Evolutionary conservation across 2,113 vertebrate genomes (phyloP).

Genomic region (Labeo catla): DNA sequence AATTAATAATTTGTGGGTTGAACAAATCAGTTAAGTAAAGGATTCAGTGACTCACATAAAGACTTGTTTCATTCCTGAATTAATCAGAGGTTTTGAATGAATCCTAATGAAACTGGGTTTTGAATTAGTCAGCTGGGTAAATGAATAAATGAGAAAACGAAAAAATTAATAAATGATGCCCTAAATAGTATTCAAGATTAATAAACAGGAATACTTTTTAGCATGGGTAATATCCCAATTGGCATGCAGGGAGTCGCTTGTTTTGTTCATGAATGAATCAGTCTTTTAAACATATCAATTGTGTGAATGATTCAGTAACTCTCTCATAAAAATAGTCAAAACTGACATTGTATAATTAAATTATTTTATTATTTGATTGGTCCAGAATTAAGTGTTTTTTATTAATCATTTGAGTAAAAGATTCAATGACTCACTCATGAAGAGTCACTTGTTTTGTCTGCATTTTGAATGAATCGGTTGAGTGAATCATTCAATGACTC

Average conservation of each 20-base stretch:
- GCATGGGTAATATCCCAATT: neutral
- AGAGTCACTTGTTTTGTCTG: too few species aligned
- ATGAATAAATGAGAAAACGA: neutral
- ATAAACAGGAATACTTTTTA: neutral
- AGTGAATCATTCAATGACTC: neutral
- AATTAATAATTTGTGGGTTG: neutral
- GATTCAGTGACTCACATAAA: neutral
- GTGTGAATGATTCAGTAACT: neutral
- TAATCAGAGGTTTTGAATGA: neutral
- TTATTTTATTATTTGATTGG: too few species aligned
- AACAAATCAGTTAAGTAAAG: neutral
- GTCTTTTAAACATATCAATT: neutral
- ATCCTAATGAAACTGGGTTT: neutral
- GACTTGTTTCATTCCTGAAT: neutral
- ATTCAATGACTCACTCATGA: too few species aligned
- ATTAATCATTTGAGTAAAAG: neutral
- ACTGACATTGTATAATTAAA: too few species aligned
- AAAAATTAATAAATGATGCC: too few species aligned
- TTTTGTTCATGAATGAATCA: neutral
- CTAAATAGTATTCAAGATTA: neutral
- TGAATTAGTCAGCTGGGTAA: neutral
- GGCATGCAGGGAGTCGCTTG: neutral
- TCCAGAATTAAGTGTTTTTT: too few species aligned
- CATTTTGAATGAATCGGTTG: too few species aligned
- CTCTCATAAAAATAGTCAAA: neutral